phyloP scores from a whole-genome alignment of 37 sponge, comb jelly and placozoan genomes.

The Diacarnus erythraeanus region DNA sequence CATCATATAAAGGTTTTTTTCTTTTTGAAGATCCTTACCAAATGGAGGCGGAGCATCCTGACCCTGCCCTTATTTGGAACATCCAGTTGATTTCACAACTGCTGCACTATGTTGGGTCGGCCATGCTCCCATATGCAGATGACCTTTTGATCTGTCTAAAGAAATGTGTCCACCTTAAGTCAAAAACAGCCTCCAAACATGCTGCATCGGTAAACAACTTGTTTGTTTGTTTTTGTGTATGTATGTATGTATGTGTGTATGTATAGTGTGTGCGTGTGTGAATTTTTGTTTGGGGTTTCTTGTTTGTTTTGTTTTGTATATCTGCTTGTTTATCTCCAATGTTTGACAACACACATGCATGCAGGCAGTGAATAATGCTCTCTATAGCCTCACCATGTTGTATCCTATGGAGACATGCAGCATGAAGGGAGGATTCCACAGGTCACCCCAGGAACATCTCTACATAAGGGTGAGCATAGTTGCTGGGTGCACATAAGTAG shows the following conservation, averaged over 20 bases:
- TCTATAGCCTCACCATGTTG: conserved; percentile 43
- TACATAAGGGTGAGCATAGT: conserved; percentile 59
- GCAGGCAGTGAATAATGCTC: conserved; percentile 40
- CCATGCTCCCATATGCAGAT: conserved; percentile 42
- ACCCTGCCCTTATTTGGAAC: conserved; percentile 74
- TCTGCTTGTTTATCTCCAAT: neutral
- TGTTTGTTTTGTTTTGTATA: neutral
- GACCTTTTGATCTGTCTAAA: conserved; percentile 42
- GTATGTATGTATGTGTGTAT: neutral
- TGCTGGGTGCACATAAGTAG: neutral
- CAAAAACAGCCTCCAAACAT: conserved; percentile 27
- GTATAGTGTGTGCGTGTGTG: neutral
- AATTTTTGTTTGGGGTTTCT: neutral
- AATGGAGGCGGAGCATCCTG: conserved; percentile 66
- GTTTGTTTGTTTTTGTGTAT: neutral
- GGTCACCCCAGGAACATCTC: conserved; percentile 53
- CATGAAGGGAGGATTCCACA: conserved; percentile 13
- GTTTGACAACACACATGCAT: neutral
- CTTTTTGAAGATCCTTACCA: conserved; percentile 59
- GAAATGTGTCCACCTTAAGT: conserved; percentile 59
- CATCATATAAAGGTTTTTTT: neutral
- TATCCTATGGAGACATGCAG: conserved; percentile 57
- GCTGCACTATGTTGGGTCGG: conserved; percentile 16
- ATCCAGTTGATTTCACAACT: conserved; percentile 69
- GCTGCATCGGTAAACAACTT: conserved; percentile 34